Base-by-base conservation (phyloP, 2,888 invertebrate species). In the Lasioglossum leucozonium region DNA sequence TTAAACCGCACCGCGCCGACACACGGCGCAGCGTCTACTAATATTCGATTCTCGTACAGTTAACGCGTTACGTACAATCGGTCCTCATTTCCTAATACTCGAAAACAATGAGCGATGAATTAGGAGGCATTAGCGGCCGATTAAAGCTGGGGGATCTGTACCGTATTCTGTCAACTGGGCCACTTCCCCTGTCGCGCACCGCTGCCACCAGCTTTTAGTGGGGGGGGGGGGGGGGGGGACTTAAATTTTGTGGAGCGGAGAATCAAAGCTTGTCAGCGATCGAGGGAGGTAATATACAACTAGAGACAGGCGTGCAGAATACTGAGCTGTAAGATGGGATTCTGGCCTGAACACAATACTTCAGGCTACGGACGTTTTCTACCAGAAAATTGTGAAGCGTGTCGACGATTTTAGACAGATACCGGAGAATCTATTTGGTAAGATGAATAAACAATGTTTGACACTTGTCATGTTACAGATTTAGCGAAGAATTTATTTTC, bases 21-120 rank as follows among this genome's bases (percentile, higher is more conserved):
- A 62, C 26, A 62, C 42, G 13, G 26, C 13, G 30, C 40, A 42
- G 22, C 76, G 44, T 51, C 55, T 22, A 62, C 22, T 71, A 77
- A 77, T 72, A 74, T 85, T 79, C 82, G 82, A 90, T 86, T 86
- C 81, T 81, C 79, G 47, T 34, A 62, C 86, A 77, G 85, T 88
- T 85, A 89, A 87, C 85, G 85, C 75, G 67, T 88, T 82, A 85
- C 79, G 84, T 82, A 89, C 91, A 91, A 89, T 88, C 87, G 84
- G 69, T 81, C 77, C 84, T 75, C 84, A 73, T 88, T 91, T 86
- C 76, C 87, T 86, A 77, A 88, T 91, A 81, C 86, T 87, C 86
- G 85, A 84, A 83, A 88, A 88, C 85, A 89, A 87, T 87, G 87
- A 87, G 75, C 83, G 84, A 82, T 83, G 76, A 88, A 86, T 91